Conservation (phyloP, 2,888 invertebrate species). For the Lasioglossum oenotherae region DNA sequence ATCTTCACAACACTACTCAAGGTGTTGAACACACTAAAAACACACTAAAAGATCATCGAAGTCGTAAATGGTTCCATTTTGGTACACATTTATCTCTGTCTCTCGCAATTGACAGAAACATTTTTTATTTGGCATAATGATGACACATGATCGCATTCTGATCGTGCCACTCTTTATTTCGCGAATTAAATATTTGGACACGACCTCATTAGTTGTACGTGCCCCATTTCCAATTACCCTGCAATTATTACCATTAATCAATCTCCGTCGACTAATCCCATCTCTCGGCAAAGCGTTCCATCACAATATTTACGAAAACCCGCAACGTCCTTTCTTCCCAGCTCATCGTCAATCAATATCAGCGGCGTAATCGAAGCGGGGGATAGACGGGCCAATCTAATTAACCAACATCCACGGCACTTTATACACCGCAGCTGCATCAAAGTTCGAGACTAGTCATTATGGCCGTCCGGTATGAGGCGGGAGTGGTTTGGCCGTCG, state of each 20-base stretch:
- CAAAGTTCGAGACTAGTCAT: constrained; percentile 74
- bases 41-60: neutral
- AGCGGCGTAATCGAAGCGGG: constrained; percentile 4
- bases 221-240: neutral
- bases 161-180: neutral
- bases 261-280: neutral
- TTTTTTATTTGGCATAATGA: neutral
- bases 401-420: constrained; percentile 48
- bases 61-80: neutral
- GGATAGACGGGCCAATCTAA: constrained; percentile 29
- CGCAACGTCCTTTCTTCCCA: neutral
- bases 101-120: neutral
- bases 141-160: neutral
- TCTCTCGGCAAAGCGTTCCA: constrained; percentile 1
- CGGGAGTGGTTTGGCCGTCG: constrained; percentile 44
- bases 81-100: neutral
- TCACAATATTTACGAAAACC: constrained; percentile 5
- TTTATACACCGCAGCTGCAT: constrained; percentile 56
- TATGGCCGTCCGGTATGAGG: constrained; percentile 60
- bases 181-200: neutral
- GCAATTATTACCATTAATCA: neutral
- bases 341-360: constrained; percentile 2
- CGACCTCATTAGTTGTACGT: neutral
- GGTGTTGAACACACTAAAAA: no score
- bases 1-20: no score